Evolutionary conservation across 2,888 invertebrate genomes (phyloP), one percentile per base, ranked within the genome.

Genomic region (Lordiphosa andalusiaca): DNA sequence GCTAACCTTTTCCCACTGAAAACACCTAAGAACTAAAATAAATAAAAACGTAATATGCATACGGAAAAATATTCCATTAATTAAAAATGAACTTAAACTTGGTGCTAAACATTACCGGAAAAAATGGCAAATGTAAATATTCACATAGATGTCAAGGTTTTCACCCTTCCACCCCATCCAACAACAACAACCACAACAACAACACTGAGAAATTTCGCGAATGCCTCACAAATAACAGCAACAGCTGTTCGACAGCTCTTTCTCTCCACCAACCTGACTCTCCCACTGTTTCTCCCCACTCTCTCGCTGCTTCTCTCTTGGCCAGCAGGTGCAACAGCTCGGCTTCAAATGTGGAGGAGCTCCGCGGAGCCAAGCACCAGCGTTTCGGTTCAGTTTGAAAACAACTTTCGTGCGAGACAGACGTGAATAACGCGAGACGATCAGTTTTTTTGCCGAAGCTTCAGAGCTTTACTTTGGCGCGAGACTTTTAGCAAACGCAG

Each of bases 331-430:
- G 74, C 63, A 63, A 62, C 59, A 33, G 38, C 61, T 40, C 50
- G 67, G 51, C 63, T 53, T 37, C n/a, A 53, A 55, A 50, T n/a
- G 68, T 39, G 44, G 39, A 9, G 16, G 30, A 30, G 30, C 30
- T n/a, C n/a, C 30, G 30, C 30, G 10, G 30, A 30, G 21, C 13
- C 30, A 10, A 33, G 13, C 21, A 16, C 16, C 33, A 10, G 16
- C 51, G 39, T 40, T 25, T 25, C 16, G 21, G 54, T 66, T 71
- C 69, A 86, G 84, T 85, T 78, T 73, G 72, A 83, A 85, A 86
- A 76, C 77, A 77, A 86, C 80, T 72, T 78, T 86, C 86, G 85
- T 84, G 78, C 81, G 81, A 67, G 70, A 41, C 73, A 76, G 85
- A 87, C 87, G 74, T 82, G 58, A 51, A 44, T 33, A 39, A 49